phyloP scores from a whole-genome alignment of 2,888 invertebrate species.

The Cactoblastis cactorum region DNA sequence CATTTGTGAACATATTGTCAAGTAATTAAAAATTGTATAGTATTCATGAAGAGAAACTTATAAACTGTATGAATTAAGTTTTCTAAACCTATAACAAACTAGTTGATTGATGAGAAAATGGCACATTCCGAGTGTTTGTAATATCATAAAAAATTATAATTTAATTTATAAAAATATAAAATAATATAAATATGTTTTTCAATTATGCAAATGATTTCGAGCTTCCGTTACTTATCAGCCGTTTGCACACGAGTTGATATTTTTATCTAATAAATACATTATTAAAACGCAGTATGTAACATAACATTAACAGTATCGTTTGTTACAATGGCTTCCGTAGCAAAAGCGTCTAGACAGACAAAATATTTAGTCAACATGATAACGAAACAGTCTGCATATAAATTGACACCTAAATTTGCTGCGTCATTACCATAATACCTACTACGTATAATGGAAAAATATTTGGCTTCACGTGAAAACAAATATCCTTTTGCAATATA shows the following conservation, averaged over 20 bases:
- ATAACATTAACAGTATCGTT: background rate
- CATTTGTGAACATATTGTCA: no score
- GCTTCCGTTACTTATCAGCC: conserved; percentile 1
- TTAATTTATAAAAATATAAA: background rate
- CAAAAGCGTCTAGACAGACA: no score
- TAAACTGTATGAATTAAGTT: no score
- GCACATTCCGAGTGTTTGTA: no score
- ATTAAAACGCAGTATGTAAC: no score
- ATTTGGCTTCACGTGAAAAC: conserved; percentile 1
- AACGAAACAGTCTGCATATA: background rate
- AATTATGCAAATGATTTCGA: background rate
- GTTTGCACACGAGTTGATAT: background rate
- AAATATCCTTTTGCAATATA: conserved; percentile 5
- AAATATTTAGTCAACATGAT: background rate
- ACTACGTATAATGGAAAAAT: background rate
- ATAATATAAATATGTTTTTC: no score
- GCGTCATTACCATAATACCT: background rate
- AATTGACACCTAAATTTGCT: background rate
- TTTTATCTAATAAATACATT: background rate
- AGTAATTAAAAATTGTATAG: no score
- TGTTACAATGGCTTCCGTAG: background rate
- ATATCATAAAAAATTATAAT: background rate
- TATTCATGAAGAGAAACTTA: no score
- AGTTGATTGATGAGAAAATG: no score
- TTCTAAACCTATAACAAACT: no score